phyloP scores from a whole-genome alignment of 1,140 invertebrate species.

The Leptopilina clavipes region DNA sequence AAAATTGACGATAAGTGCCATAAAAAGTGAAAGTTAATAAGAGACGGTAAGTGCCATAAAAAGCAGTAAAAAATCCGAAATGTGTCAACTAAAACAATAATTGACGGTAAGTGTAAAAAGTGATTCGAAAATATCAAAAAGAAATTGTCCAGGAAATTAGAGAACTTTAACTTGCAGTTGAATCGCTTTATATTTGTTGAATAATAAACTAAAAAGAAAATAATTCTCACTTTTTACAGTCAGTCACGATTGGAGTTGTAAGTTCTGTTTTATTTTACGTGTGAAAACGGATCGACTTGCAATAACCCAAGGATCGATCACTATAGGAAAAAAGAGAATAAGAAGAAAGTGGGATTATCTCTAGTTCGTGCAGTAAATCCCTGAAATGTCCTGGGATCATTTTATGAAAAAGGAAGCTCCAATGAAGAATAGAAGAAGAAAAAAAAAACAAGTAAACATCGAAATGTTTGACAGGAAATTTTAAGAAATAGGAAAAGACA shows the following conservation, averaged over 20 bases:
- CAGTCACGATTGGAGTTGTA: not conserved
- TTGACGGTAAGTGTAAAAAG: too few species aligned
- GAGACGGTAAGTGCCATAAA: too few species aligned
- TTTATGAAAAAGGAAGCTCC: not conserved
- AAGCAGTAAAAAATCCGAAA: too few species aligned
- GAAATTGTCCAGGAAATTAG: too few species aligned
- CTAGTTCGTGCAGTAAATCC: not conserved
- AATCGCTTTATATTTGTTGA: too few species aligned
- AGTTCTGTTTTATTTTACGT: not conserved
- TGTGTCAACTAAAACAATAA: too few species aligned
- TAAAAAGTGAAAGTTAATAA: too few species aligned
- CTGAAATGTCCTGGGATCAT: conserved; percentile 15
- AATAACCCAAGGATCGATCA: not conserved
- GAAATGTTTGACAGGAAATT: not conserved
- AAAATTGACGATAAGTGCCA: too few species aligned
- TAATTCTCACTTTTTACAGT: not conserved
- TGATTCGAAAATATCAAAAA: too few species aligned
- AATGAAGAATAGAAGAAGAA: not conserved
- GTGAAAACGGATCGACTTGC: not conserved
- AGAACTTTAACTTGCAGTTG: too few species aligned
- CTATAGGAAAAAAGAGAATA: not conserved
- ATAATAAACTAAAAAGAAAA: not conserved
- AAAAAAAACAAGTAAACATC: not conserved
- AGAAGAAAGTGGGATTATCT: conserved; percentile 13
- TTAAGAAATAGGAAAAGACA: not conserved